Evolutionary conservation across 1,140 invertebrate genomes (phyloP).

Genomic region (Heliconius hermathena): DNA sequence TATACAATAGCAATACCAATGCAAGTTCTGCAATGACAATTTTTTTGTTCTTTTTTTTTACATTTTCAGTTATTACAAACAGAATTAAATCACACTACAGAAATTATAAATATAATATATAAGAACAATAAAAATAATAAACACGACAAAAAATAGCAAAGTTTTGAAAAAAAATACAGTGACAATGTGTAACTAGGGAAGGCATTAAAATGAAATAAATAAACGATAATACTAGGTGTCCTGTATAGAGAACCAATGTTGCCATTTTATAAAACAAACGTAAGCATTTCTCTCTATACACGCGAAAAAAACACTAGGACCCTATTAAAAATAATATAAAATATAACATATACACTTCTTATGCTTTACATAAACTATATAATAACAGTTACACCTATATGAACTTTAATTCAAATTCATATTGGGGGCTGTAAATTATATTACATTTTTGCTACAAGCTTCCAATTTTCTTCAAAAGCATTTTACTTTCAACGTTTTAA

Average conservation of each 20-base stretch:
- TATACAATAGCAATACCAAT: slow-evolving; percentile 67
- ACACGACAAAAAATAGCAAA: slow-evolving; percentile 75
- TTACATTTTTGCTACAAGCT: slow-evolving; percentile 59
- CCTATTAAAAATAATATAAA: slow-evolving; percentile 70
- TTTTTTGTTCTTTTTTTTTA: slow-evolving; percentile 60
- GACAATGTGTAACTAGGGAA: slow-evolving; percentile 70
- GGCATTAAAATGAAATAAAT: slow-evolving; percentile 71
- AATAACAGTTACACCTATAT: slow-evolving; percentile 78
- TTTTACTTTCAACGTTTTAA: neutral
- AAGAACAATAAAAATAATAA: slow-evolving; percentile 38
- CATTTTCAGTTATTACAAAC: slow-evolving; percentile 77
- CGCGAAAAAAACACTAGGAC: slow-evolving; percentile 21
- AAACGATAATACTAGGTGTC: slow-evolving; percentile 48
- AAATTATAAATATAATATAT: slow-evolving; percentile 65
- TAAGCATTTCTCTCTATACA: slow-evolving; percentile 36
- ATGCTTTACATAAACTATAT: slow-evolving; percentile 78
- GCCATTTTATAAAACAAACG: slow-evolving; percentile 28
- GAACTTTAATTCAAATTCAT: slow-evolving; percentile 75
- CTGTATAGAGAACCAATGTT: slow-evolving; percentile 46
- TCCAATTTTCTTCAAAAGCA: slow-evolving; percentile 31
- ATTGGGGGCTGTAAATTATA: slow-evolving; percentile 72
- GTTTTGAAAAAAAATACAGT: slow-evolving; percentile 57
- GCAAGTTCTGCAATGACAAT: slow-evolving; percentile 54
- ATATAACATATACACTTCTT: slow-evolving; percentile 80
- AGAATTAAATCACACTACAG: slow-evolving; percentile 73